Evolutionary conservation across 2,797 vertebrate species (phyloP), one percentile per base, ranked within the genome.

Genomic region (Hyperoplus immaculatus): DNA sequence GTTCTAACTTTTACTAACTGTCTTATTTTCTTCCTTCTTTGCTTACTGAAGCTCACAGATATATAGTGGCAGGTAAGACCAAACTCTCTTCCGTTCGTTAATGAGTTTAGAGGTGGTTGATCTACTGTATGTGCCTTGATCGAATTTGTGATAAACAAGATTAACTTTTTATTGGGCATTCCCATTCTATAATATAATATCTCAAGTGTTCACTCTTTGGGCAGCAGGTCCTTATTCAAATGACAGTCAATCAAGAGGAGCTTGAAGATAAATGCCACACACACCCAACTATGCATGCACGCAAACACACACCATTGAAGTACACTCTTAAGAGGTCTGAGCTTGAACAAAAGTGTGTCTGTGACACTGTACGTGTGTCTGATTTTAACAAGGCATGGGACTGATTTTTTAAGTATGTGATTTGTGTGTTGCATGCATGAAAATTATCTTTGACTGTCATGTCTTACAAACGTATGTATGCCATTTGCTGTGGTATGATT

Each of bases 1-100:
- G 39, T 36, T 55, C 47, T 86, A 78, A 76, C 69, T 72, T 75
- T 49, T 58, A 62, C 63, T 90, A 76, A 90, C 75, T 54, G n/a
- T 66, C 8, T 77, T 66, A 69, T 47, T 55, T 77, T 78, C 55
- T 38, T 51, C 36, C 21, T 65, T 29, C 65, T 75, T 83, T 94
- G 92, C 93, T 68, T 88, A 49, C 91, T 50, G 89, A 95, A 96
- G 95, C 92, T 80, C 94, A 94, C 92, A 95, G 88, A 92, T 95
- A 93, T 87, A 89, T 93, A 56, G 69, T 82, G 82, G 94, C 95
- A 94, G 95, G 95, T 96, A 95, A 95, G 95, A 21, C 39, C 62
- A 58, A 76, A 69, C 36, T 42, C 3, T 51, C 11, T 39, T 72
- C 21, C 15, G 5, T 8, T 16, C 38, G 58, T 41, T 68, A 5